Percentiles rank a stretch among this genome's conserved stretches.
phyloP scores from a whole-genome alignment of 1,140 invertebrate species.

The Papilio polyxenes region DNA sequence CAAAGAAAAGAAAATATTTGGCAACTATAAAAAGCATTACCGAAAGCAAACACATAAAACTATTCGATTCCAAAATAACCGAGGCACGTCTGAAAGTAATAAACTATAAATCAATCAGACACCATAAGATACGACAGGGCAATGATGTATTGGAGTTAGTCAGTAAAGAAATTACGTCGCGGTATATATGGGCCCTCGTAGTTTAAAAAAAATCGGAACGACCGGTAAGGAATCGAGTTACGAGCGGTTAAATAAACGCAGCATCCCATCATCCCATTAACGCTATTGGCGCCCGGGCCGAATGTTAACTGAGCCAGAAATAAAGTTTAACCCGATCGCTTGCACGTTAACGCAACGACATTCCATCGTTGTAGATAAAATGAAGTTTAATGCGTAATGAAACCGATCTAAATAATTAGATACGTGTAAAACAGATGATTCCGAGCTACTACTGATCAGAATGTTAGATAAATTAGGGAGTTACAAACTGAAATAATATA shows the following conservation, averaged over 20 bases:
- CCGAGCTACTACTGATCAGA: not conserved
- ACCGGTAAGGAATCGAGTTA: slow-evolving; percentile 68
- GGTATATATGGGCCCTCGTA: slow-evolving; percentile 48
- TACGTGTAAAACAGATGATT: slow-evolving; percentile 15
- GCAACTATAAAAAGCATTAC: slow-evolving; percentile 13
- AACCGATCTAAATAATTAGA: not conserved
- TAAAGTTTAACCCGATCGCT: slow-evolving; percentile 67
- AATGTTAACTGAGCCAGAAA: slow-evolving; percentile 71
- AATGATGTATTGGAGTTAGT: slow-evolving; percentile 45
- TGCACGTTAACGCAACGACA: slow-evolving; percentile 52
- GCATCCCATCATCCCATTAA: slow-evolving; percentile 63
- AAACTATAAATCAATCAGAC: slow-evolving; percentile 46
- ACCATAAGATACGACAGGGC: slow-evolving; percentile 40
- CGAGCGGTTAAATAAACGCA: slow-evolving; percentile 77
- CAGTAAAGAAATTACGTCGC: slow-evolving; percentile 42
- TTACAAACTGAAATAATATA: not conserved
- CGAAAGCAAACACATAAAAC: slow-evolving; percentile 20
- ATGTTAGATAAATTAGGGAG: not conserved
- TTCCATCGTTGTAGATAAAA: slow-evolving; percentile 39
- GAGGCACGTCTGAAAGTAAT: slow-evolving; percentile 30
- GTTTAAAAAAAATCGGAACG: slow-evolving; percentile 65
- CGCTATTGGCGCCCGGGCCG: slow-evolving; percentile 62
- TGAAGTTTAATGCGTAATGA: slow-evolving; percentile 31
- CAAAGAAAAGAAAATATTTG: slow-evolving; percentile 13
- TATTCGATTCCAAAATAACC: slow-evolving; percentile 20